Evolutionary conservation across 2,888 invertebrate genomes (phyloP), one percentile per base, ranked within the genome.

Genomic region (Apocheima hispidaria): DNA sequence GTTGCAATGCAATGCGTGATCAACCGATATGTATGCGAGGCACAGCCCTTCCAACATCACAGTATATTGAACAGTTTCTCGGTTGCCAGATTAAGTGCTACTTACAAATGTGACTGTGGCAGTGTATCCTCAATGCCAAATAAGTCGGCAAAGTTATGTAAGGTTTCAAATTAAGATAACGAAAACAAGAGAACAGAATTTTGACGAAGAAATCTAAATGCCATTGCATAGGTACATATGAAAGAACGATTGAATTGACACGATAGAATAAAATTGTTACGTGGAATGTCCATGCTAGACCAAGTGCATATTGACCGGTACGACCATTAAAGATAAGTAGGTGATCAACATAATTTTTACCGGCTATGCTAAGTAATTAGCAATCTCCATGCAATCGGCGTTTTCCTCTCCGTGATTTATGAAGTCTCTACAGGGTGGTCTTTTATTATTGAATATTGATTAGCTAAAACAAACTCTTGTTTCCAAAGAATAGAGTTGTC

Each of bases 1-100:
- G 73, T 53, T 62, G 65, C 60, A 44, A 44, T 78, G 87, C 86
- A 84, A 80, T 83, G 85, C 86, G 84, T 84, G 84, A 86, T 74
- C 82, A 79, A 78, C 77, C 74, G 64, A 81, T 90, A 81, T 81
- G 84, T 90, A 90, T 90, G 87, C 88, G 73, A 63, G 64, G 60
- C 69, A 78, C 73, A 63, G 38, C 41, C 26, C 51, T 61, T 66
- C 71, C 62, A 64, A 71, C 71, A 70, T 75, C 75, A 73, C 74
- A 62, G 72, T 69, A 60, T 71, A 54, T 49, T 28, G n/a, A 7
- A n/a, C 40, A 51, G 51, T 62, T 46, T n/a, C 38, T 35, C 28
- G 28, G 14, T 33, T 16, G 38, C 38, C 50, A 54, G 54, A 54
- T 40, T 49, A 30, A 9, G 9, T 16, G 23, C 4, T 33, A 43